phyloP scores from a whole-genome alignment of 2,888 invertebrate genomes.

The Caenorhabditis drosophilae region DNA sequence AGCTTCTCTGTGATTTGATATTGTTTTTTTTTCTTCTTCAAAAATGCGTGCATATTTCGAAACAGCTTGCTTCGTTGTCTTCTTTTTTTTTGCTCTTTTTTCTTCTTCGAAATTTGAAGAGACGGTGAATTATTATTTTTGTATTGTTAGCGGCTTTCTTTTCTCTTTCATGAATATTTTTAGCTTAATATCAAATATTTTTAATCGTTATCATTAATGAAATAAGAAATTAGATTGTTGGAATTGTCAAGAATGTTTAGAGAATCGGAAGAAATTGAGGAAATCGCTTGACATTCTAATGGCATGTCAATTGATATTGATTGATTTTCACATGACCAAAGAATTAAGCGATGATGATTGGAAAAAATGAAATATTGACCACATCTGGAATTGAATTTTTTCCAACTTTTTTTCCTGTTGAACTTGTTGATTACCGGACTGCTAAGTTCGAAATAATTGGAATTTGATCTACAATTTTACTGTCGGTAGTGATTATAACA shows the following conservation, averaged over 20 bases:
- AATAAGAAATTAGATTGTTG: slow-evolving; percentile 14
- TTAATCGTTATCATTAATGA: slow-evolving; percentile 28
- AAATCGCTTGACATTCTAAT: slow-evolving; percentile 13
- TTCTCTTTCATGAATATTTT: no score
- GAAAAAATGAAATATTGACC: slow-evolving; percentile 29
- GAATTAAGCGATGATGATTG: slow-evolving; percentile 15
- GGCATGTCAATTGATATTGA: slow-evolving; percentile 13
- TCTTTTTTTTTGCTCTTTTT: slow-evolving; percentile 6
- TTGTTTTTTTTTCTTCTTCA: no score
- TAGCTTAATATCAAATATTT: not conserved
- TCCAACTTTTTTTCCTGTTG: not conserved
- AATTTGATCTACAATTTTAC: slow-evolving; percentile 28
- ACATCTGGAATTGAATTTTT: slow-evolving; percentile 17
- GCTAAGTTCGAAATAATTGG: slow-evolving; percentile 21
- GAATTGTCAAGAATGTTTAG: slow-evolving; percentile 16
- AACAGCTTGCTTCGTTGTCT: slow-evolving; percentile 1
- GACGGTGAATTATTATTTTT: not conserved
- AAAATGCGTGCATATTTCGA: slow-evolving; percentile 9
- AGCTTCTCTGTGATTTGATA: slow-evolving; percentile 9
- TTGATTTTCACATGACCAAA: slow-evolving; percentile 20
- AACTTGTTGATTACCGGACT: slow-evolving; percentile 7
- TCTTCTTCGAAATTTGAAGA: not conserved
- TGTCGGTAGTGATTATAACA: slow-evolving; percentile 12
- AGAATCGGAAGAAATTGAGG: slow-evolving; percentile 23
- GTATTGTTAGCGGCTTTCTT: not conserved